Conservation (phyloP, 2,113 vertebrate genomes). For the Pantherophis guttatus region DNA sequence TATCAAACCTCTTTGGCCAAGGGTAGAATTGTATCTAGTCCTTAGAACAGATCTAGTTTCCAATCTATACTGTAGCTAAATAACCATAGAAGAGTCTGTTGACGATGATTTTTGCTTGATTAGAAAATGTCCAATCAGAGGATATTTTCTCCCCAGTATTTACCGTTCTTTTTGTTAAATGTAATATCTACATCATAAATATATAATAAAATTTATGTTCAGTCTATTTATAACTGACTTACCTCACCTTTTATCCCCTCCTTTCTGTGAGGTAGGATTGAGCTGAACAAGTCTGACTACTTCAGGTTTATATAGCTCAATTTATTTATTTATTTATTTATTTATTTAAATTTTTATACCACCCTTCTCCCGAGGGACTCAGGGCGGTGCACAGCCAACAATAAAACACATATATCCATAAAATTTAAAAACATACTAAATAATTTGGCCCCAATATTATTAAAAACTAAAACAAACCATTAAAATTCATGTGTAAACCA, state of each 20-base stretch:
- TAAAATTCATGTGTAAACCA: too few relatives aligned
- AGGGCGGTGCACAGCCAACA: too few relatives aligned
- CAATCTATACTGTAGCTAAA: background rate
- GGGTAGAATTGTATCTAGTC: background rate
- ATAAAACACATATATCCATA: too few relatives aligned
- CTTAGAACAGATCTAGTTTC: background rate
- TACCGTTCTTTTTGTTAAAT: background rate
- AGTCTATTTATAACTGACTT: background rate
- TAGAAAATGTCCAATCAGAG: background rate
- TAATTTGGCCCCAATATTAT: too few relatives aligned
- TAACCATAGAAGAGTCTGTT: background rate
- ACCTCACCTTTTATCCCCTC: background rate
- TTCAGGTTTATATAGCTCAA: background rate
- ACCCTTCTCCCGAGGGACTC: too few relatives aligned
- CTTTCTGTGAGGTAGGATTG: background rate
- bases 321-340: too few relatives aligned
- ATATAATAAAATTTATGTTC: background rate
- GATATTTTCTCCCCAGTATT: background rate
- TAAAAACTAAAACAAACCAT: too few relatives aligned
- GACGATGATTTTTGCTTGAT: background rate
- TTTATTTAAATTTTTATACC: too few relatives aligned
- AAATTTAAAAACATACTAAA: too few relatives aligned
- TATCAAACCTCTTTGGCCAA: background rate
- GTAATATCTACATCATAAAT: background rate
- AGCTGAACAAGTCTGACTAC: background rate